These are phyloP conservation scores for Gallinago media DNA, from an alignment of 2,113 vertebrate species.

Conservation along the genomic window DNA sequence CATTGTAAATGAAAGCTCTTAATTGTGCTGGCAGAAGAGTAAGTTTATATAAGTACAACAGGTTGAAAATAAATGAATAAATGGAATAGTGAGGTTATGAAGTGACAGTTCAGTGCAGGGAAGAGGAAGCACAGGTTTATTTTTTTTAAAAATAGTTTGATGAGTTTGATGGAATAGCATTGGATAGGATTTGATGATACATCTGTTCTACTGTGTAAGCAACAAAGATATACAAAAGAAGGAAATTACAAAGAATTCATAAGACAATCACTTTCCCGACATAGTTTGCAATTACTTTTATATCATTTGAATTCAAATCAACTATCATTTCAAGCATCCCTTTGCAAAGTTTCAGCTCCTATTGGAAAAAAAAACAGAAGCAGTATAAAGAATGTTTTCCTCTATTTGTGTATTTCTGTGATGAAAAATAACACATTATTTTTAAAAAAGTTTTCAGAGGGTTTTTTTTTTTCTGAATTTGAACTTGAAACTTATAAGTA, in stretches of 20 bases:
- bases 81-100: neutral
- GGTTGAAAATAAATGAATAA: neutral
- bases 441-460: neutral
- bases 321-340: neutral
- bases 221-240: neutral
- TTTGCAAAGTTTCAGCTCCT: neutral
- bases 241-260: neutral
- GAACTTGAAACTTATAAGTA: neutral
- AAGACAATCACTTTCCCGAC: neutral
- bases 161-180: neutral
- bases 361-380: neutral
- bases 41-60: neutral
- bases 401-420: neutral
- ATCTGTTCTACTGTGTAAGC: rapidly evolving
- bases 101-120: neutral
- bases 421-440: neutral
- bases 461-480: neutral
- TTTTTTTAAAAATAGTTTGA: neutral
- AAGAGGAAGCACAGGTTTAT: neutral
- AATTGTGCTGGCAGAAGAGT: neutral
- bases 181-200: neutral
- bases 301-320: neutral
- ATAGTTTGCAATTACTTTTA: neutral
- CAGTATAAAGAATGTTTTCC: neutral
- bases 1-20: neutral